phyloP scores from a whole-genome alignment of 2,113 vertebrate genomes.

The Sylvia atricapilla region DNA sequence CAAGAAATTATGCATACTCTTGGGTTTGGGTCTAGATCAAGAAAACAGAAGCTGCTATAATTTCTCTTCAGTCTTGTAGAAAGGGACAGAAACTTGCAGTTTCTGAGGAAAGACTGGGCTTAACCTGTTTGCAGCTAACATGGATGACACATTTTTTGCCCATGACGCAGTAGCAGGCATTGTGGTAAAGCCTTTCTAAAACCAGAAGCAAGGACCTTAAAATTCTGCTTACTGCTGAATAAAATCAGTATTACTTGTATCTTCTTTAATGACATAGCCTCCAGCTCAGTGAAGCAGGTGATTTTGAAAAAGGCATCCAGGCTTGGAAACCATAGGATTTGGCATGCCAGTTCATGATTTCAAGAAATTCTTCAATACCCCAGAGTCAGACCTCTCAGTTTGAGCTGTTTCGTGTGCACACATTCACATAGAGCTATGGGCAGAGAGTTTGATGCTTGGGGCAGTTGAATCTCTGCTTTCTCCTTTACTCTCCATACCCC shows the following conservation, averaged over 20 bases:
- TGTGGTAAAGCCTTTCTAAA: background rate
- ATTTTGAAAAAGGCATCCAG: background rate
- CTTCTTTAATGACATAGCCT: background rate
- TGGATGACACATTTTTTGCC: background rate
- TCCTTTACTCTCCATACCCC: background rate
- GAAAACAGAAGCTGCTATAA: background rate
- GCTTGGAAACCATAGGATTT: background rate
- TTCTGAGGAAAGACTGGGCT: background rate
- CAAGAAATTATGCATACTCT: background rate
- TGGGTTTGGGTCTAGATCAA: background rate
- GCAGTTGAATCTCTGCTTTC: background rate
- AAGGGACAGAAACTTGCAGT: background rate
- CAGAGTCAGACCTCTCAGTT: background rate
- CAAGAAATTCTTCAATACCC: background rate
- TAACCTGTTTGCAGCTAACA: background rate
- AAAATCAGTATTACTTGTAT: background rate
- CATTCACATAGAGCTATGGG: fast-evolving
- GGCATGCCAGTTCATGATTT: background rate
- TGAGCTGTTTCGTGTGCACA: background rate
- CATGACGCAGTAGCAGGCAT: background rate
- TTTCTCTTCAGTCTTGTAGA: background rate
- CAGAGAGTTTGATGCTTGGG: background rate
- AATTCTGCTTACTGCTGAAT: background rate
- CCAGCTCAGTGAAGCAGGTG: background rate
- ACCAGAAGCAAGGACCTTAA: background rate